Conservation (phyloP, 2,113 vertebrate species). For the Chascanopsetta lugubris region DNA sequence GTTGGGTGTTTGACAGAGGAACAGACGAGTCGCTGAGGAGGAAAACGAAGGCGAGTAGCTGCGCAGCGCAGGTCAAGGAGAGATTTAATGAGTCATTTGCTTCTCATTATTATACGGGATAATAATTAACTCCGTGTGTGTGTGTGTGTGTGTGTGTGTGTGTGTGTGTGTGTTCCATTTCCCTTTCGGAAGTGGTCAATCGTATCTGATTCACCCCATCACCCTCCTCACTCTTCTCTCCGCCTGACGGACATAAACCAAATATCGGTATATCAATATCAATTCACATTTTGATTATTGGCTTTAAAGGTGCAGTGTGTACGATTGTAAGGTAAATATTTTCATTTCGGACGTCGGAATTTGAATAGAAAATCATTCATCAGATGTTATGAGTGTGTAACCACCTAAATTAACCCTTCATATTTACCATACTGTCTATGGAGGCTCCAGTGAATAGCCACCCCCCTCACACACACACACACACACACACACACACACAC, state of each 20-base stretch:
- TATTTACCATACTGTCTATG: neutral
- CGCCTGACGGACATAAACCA: neutral
- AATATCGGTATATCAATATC: neutral
- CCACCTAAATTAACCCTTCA: too few species aligned
- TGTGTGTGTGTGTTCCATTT: slow-evolving; percentile 16
- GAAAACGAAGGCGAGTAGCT: slow-evolving; percentile 24
- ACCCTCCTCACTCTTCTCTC: neutral
- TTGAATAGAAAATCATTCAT: too few species aligned
- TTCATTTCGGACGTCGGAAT: too few species aligned
- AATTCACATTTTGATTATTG: neutral
- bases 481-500: neutral
- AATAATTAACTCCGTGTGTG: slow-evolving; percentile 66
- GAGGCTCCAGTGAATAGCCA: slow-evolving; percentile 1
- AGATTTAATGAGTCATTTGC: slow-evolving; percentile 76
- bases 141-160: slow-evolving; percentile 11
- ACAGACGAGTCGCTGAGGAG: slow-evolving; percentile 28
- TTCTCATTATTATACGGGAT: slow-evolving; percentile 73
- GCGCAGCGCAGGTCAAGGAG: slow-evolving; percentile 67
- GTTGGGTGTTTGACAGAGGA: slow-evolving; percentile 27
- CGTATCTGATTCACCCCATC: slow-evolving; percentile 1
- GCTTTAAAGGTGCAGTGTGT: too few species aligned
- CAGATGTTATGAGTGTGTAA: too few species aligned
- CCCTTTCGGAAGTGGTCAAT: slow-evolving; percentile 17
- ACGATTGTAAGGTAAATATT: too few species aligned
- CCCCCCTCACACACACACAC: neutral